Evolutionary conservation across 2,797 vertebrate genomes (phyloP), one percentile per base, ranked within the genome.

Genomic region (Galago senegalensis): DNA sequence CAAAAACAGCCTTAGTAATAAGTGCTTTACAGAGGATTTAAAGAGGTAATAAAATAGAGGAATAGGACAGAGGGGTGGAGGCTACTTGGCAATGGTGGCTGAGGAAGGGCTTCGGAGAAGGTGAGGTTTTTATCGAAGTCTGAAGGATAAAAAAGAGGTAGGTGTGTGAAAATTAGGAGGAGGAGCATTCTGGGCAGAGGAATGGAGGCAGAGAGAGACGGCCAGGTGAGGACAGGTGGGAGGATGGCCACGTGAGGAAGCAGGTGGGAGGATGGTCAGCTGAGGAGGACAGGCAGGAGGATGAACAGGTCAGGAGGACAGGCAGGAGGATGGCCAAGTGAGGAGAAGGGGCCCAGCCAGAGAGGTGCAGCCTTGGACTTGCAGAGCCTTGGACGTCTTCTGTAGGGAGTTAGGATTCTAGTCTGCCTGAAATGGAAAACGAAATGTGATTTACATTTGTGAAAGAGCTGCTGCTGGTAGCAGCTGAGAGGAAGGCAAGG

Each of bases 351-450:
- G 20, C 25, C 31, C 37, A 10, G 56, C 21, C 4, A 13, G 53
- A 20, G 37, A 18, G 60, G 17, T 8, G 13, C 1, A 6, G 17
- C 72, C 0, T 2, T 4, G 60, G 34, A 25, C 14, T 13, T 0
- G 2, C 3, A 5, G 18, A 49, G 60, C 31, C 40, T 40, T 25
- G 23, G 3, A 60, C 60, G 40, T 61, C 70, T 67, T 43, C 31
- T 8, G 17, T 16, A 17, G 58, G 46, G 56, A 87, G 63, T 27
- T 77, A 14, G 25, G 46, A 49, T 89, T 89, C 40, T 91, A n/a
- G 49, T 82, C 84, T 23, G 37, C 0, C 0, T 25, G 21, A 81
- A 70, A 49, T 13, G 61, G 46, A 49, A 67, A 67, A 49, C 25
- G 49, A 63, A 53, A 58, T 60, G 23, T 46, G 2, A 76, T 43